A percentile compares a stretch with the other conserved stretches of the same genome.
phyloP scores from a whole-genome alignment of 2,113 vertebrate species.

The Picathartes gymnocephalus region DNA sequence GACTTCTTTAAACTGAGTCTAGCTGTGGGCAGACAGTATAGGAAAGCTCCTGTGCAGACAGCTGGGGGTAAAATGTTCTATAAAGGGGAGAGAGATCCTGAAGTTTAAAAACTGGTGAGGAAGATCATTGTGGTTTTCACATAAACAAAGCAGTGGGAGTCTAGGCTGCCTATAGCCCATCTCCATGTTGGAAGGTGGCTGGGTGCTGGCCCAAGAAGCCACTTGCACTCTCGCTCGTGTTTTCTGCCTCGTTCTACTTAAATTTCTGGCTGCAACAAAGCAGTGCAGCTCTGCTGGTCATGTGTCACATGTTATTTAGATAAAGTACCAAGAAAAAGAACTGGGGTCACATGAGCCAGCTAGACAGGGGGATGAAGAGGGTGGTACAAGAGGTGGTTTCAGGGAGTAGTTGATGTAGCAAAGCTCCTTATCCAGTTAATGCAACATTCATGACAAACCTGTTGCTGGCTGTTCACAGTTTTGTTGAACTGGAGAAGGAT shows the following conservation, averaged over 20 bases:
- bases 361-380: not conserved
- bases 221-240: not conserved
- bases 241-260: not conserved
- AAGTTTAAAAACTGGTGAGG: not conserved
- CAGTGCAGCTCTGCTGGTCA: not conserved
- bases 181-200: not conserved
- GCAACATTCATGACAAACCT: not conserved
- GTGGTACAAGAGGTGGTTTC: not conserved
- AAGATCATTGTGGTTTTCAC: not conserved
- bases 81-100: not conserved
- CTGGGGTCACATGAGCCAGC: not conserved
- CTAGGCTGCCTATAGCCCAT: not conserved
- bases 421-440: not conserved
- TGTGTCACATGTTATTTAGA: not conserved
- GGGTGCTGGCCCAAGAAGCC: not conserved
- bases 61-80: not conserved
- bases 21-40: not conserved
- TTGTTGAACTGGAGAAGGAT: not conserved
- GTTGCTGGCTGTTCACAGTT: not conserved
- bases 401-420: not conserved
- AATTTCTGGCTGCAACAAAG: not conserved
- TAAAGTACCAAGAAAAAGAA: not conserved
- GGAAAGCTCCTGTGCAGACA: not conserved
- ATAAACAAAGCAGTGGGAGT: not conserved
- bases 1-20: not conserved